phyloP scores from a whole-genome alignment of 2,113 vertebrate genomes.

The Mesoclemmys tuberculata region DNA sequence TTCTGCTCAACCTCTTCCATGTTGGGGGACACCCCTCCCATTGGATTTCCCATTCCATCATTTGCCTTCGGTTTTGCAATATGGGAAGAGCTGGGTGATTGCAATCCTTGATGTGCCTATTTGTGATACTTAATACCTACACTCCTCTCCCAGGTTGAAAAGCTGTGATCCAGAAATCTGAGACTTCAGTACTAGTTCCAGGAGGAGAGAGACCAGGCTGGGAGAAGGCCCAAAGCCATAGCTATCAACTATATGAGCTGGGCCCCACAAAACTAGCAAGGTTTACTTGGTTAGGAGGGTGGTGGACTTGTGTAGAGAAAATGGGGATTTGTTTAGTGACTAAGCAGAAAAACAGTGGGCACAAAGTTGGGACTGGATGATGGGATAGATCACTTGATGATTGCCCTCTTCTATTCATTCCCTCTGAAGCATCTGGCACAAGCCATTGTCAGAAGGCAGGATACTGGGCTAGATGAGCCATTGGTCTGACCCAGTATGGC shows the following conservation, averaged over 20 bases:
- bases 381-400: neutral
- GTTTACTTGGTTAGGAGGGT: neutral
- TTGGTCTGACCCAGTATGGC: neutral
- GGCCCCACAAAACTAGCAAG: neutral
- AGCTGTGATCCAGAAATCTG: neutral
- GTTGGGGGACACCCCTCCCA: neutral
- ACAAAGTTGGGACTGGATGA: neutral
- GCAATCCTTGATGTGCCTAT: neutral
- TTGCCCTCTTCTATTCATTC: neutral
- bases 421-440: neutral
- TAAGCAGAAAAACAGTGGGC: neutral
- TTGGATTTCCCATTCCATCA: neutral
- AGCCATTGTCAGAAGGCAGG: neutral
- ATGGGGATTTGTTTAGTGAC: neutral
- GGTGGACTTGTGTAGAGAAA: neutral
- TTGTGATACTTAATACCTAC: neutral
- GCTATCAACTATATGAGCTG: neutral
- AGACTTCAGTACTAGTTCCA: neutral
- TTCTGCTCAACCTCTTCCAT: neutral
- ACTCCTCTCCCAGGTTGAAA: neutral
- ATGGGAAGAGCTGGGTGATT: neutral
- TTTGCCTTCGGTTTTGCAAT: neutral
- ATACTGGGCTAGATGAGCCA: neutral
- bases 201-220: neutral
- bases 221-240: neutral